These are phyloP conservation scores for Coleophora deauratella DNA, from an alignment of 2,888 invertebrate species.

Conservation along the genomic window DNA sequence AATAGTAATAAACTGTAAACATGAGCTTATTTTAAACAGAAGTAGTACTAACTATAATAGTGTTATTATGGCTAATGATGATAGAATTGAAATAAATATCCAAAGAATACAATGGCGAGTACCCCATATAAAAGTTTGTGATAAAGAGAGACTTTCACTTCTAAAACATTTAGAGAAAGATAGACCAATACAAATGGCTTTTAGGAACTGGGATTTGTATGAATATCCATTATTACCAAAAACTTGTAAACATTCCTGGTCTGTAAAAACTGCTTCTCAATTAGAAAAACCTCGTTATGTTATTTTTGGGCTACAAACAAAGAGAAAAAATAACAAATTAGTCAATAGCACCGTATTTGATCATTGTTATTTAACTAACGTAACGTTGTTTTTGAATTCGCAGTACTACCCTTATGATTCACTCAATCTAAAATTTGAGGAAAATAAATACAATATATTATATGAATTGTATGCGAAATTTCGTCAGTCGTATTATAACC, in stretches of 20 bases:
- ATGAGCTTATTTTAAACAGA: slow-evolving; percentile 36
- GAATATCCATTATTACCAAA: slow-evolving; percentile 32
- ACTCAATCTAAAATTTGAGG: slow-evolving; percentile 17
- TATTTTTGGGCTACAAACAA: slow-evolving; percentile 22
- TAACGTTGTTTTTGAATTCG: slow-evolving; percentile 18
- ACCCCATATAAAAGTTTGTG: slow-evolving; percentile 13
- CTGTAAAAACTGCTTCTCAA: slow-evolving; percentile 28
- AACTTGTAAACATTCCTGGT: slow-evolving; percentile 28
- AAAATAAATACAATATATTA: slow-evolving; percentile 19
- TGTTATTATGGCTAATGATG: slow-evolving; percentile 11
- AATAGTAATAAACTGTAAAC: slow-evolving; percentile 37
- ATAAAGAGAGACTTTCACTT: slow-evolving; percentile 11
- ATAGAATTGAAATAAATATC: slow-evolving; percentile 12
- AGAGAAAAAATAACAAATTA: slow-evolving; percentile 25
- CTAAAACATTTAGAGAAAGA: slow-evolving; percentile 21
- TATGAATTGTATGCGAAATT: slow-evolving; percentile 20
- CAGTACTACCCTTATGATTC: slow-evolving; percentile 24
- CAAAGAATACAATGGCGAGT: slow-evolving; percentile 12
- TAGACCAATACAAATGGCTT: slow-evolving; percentile 25
- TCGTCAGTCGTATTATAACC: slow-evolving; percentile 23
- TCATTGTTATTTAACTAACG: slow-evolving; percentile 14
- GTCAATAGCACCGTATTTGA: slow-evolving; percentile 12
- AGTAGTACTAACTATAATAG: slow-evolving; percentile 25
- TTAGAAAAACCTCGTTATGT: slow-evolving; percentile 37
- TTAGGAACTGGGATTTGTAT: slow-evolving; percentile 38